Evolutionary conservation across 2,113 vertebrate species (phyloP).

Genomic region (Pedionomus torquatus): DNA sequence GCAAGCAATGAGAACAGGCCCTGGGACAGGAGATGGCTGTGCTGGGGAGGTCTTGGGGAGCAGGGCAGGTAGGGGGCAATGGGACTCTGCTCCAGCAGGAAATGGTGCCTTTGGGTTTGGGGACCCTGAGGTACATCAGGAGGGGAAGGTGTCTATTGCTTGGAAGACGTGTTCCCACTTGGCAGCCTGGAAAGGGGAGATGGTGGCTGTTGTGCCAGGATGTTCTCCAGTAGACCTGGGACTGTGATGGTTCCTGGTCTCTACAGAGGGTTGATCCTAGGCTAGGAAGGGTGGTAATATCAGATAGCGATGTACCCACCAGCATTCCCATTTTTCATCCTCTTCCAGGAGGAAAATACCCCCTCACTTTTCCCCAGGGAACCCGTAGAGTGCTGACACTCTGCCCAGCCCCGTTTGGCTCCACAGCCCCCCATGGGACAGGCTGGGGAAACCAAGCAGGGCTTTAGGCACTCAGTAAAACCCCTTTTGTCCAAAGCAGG

Average conservation of each 20-base stretch:
- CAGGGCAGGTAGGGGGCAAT: fast-evolving
- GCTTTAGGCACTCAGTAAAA: not conserved
- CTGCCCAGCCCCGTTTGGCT: not conserved
- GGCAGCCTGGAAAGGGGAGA: not conserved
- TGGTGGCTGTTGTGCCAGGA: not conserved
- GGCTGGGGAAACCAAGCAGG: not conserved
- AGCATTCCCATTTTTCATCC: not conserved
- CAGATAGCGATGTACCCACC: not conserved
- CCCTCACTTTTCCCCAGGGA: not conserved
- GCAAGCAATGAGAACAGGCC: too few species aligned
- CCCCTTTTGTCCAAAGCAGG: too few species aligned
- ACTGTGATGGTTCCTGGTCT: not conserved
- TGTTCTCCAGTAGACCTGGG: not conserved
- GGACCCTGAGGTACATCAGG: not conserved
- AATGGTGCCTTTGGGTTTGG: not conserved
- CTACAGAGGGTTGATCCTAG: not conserved
- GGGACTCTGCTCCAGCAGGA: not conserved
- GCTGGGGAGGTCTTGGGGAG: not conserved
- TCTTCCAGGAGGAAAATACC: not conserved
- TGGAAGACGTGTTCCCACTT: not conserved
- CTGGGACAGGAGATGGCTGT: not conserved
- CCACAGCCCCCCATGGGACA: fast-evolving
- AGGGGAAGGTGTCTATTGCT: not conserved
- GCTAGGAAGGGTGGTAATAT: not conserved
- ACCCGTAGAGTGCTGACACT: not conserved